A percentile compares a stretch with the other conserved stretches of the same genome.
These are phyloP conservation scores for Parotia lawesii DNA, from an alignment of 2,113 vertebrate genomes.

Conservation along the genomic window DNA sequence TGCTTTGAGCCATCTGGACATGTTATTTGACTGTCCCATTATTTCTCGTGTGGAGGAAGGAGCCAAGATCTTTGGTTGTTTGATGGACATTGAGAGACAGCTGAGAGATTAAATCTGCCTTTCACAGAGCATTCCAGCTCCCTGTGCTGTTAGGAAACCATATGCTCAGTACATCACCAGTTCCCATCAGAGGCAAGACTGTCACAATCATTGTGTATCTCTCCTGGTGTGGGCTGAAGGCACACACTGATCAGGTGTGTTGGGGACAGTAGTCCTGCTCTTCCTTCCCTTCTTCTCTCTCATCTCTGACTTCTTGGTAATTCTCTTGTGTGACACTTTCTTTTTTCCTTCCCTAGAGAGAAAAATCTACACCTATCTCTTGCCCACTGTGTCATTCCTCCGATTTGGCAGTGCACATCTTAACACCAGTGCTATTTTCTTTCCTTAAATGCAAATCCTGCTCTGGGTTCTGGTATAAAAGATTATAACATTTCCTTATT, in stretches of 20 bases:
- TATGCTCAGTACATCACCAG: neutral
- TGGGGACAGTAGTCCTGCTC: neutral
- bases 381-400: neutral
- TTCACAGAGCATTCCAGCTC: slow-evolving; percentile 23
- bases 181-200: neutral
- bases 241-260: neutral
- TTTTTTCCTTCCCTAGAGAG: neutral
- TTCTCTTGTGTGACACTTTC: neutral
- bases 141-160: slow-evolving; percentile 3
- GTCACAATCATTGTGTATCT: neutral
- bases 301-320: neutral
- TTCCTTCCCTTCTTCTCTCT: neutral
- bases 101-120: slow-evolving; percentile 54
- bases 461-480: neutral
- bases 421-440: neutral
- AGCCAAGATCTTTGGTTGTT: slow-evolving; percentile 38
- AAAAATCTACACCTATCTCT: neutral
- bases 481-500: neutral
- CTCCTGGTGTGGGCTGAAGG: neutral
- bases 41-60: neutral
- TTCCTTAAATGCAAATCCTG: neutral
- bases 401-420: neutral
- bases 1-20: slow-evolving; percentile 16
- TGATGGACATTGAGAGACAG: slow-evolving; percentile 57
- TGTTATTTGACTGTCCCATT: neutral